Conservation (phyloP, 1,140 invertebrate genomes). For the Cardiocondyla obscurior region DNA sequence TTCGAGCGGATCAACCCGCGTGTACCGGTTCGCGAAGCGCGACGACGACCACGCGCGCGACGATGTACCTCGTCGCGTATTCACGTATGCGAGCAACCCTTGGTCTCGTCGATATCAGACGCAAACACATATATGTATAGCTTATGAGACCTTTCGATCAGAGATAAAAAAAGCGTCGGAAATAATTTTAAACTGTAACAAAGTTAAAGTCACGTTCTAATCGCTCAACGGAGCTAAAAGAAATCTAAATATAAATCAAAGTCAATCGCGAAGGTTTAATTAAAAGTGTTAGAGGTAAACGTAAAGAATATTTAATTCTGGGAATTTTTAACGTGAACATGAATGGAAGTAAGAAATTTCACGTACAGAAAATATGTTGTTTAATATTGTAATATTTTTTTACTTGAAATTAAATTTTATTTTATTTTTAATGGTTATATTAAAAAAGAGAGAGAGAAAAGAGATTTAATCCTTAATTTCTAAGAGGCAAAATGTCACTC, state of each 20-base stretch:
- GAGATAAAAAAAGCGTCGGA: neutral
- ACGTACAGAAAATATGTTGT: neutral
- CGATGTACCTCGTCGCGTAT: neutral
- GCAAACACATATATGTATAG: neutral
- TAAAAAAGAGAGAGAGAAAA: neutral
- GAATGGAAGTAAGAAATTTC: neutral
- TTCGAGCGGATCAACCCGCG: neutral
- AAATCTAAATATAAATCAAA: neutral
- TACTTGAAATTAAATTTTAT: neutral
- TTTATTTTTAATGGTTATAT: neutral
- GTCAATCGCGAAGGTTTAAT: neutral
- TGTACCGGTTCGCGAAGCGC: neutral
- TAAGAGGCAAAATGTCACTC: neutral
- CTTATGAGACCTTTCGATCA: neutral
- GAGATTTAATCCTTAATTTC: neutral
- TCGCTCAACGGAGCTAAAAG: neutral
- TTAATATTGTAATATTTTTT: neutral
- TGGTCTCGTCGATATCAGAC: neutral
- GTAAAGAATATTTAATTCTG: neutral
- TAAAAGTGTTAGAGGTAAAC: neutral
- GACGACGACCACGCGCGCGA: neutral
- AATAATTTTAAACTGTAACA: neutral
- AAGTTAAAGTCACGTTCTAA: neutral
- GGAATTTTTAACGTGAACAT: neutral
- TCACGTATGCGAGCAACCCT: neutral